Evolutionary conservation across 2,113 vertebrate species (phyloP).

Genomic region (Myotis yumanensis): DNA sequence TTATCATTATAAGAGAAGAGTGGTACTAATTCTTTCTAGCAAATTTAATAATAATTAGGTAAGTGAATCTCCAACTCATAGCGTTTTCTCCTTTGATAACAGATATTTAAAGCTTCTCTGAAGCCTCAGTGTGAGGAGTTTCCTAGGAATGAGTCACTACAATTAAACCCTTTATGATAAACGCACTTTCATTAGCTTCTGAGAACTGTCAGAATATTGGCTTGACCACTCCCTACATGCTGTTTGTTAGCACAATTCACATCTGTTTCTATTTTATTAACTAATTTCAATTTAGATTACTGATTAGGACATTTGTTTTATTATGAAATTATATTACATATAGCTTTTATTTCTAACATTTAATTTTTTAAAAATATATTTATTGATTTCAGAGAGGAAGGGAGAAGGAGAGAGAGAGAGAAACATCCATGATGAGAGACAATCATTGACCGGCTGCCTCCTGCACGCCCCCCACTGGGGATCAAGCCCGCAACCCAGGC

Average conservation of each 20-base stretch:
- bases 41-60: slow-evolving; percentile 75
- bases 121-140: slow-evolving; percentile 27
- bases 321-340: slow-evolving; percentile 22
- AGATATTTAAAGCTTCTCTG: slow-evolving; percentile 53
- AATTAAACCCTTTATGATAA: slow-evolving; percentile 46
- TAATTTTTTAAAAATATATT: not conserved
- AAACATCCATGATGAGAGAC: too few relatives aligned
- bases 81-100: slow-evolving; percentile 42
- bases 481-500: too few relatives aligned
- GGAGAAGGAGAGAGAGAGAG: too few relatives aligned
- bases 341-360: not conserved
- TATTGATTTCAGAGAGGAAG: too few relatives aligned
- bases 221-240: not conserved
- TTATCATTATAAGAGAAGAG: slow-evolving; percentile 60
- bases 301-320: slow-evolving; percentile 19
- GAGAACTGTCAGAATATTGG: slow-evolving; percentile 38
- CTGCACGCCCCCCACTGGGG: too few relatives aligned
- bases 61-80: slow-evolving; percentile 59
- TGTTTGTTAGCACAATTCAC: not conserved
- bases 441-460: too few relatives aligned
- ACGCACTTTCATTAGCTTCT: slow-evolving; percentile 33
- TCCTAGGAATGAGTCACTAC: slow-evolving; percentile 29
- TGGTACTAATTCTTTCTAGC: slow-evolving; percentile 72
- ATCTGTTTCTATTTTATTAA: slow-evolving; percentile 53
- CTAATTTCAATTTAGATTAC: not conserved